These are phyloP conservation scores for Gastrophysa polygoni DNA, from an alignment of 2,888 invertebrate genomes.

Conservation along the genomic window DNA sequence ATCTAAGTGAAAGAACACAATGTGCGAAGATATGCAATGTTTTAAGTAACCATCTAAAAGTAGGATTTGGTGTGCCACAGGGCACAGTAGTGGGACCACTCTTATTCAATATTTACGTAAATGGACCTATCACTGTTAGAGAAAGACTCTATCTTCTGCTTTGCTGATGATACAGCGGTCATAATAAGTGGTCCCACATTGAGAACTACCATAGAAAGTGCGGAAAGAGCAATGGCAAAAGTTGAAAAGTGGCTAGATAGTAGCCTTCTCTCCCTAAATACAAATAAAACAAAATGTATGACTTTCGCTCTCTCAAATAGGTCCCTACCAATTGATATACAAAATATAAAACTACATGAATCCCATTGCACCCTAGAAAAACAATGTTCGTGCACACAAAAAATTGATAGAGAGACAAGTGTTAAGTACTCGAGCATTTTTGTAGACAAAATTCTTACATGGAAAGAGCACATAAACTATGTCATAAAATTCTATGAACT, in stretches of 20 bases:
- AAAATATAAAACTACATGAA: neutral
- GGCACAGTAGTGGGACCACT: neutral
- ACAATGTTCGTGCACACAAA: conserved; percentile 2
- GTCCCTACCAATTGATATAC: neutral
- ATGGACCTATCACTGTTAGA: conserved; percentile 6
- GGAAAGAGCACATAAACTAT: too few relatives aligned
- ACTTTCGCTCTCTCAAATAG: neutral
- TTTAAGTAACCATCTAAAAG: neutral
- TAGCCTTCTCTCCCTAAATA: conserved; percentile 12
- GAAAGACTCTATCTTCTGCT: conserved; percentile 3
- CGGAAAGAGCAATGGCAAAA: conserved; percentile 13
- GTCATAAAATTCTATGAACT: too few relatives aligned
- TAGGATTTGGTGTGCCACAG: conserved; percentile 5
- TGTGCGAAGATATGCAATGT: neutral
- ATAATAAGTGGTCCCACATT: conserved; percentile 8
- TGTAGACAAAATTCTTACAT: neutral
- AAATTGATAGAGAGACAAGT: conserved; percentile 12
- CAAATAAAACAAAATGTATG: conserved; percentile 7
- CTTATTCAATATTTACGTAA: neutral
- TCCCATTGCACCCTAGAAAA: conserved; percentile 2
- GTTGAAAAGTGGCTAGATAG: conserved; percentile 14
- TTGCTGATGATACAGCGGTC: neutral
- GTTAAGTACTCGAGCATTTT: conserved; percentile 3
- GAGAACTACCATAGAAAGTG: neutral
- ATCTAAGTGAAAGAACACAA: neutral